Evolutionary conservation across 2,888 invertebrate species (phyloP).

Genomic region (Drosophila imparisetae): DNA sequence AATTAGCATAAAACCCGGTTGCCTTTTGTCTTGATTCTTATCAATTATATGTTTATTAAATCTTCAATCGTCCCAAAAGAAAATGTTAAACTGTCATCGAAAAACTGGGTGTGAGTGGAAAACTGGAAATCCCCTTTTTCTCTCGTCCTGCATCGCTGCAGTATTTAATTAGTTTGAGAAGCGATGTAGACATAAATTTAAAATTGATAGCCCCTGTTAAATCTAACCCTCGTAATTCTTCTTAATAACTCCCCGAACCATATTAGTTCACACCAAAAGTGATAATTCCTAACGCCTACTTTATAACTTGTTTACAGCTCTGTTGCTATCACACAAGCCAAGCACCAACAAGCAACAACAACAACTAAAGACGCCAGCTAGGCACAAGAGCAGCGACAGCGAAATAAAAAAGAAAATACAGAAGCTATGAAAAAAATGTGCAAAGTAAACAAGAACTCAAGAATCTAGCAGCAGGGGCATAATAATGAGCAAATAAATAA

Average conservation of each 20-base stretch:
- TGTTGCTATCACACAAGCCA: constrained; percentile 72
- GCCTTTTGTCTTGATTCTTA: not conserved
- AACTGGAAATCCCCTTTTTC: not conserved
- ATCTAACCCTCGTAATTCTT: not conserved
- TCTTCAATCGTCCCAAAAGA: not conserved
- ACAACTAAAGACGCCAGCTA: constrained; percentile 24
- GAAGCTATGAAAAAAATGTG: constrained; percentile 60
- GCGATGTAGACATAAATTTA: not conserved
- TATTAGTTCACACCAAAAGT: constrained; percentile 37
- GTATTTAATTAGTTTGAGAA: not conserved
- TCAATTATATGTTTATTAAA: not conserved
- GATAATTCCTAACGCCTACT: constrained; percentile 68
- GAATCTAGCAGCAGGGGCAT: constrained; percentile 66
- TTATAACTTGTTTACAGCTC: constrained; percentile 70
- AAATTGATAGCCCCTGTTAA: not conserved
- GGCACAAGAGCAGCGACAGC: constrained; percentile 34
- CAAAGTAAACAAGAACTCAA: constrained; percentile 74
- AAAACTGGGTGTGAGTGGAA: not conserved
- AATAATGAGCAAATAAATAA: constrained; percentile 79
- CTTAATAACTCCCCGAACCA: not conserved
- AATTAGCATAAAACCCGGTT: not conserved
- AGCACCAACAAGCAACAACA: constrained; percentile 27
- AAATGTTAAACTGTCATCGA: not conserved
- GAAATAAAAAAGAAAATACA: constrained; percentile 18
- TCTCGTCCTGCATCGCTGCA: not conserved